These are phyloP conservation scores for Rhea pennata DNA, from an alignment of 2,113 vertebrate species.

Conservation along the genomic window DNA sequence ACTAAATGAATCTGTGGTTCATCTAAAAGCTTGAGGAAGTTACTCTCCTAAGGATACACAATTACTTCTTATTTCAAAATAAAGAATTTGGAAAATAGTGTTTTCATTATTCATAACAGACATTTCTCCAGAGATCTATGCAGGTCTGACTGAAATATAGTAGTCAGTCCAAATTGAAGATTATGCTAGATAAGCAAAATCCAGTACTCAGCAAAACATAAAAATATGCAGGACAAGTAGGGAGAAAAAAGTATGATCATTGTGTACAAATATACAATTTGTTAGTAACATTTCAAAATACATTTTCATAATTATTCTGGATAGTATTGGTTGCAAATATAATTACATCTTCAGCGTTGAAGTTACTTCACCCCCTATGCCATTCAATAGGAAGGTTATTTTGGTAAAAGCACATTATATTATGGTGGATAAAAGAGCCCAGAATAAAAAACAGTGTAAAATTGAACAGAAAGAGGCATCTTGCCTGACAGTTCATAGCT, in stretches of 20 bases:
- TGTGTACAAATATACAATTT: neutral
- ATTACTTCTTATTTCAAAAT: neutral
- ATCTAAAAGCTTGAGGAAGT: neutral
- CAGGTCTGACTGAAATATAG: neutral
- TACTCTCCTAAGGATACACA: neutral
- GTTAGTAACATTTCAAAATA: neutral
- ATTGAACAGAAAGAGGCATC: slow-evolving; percentile 23
- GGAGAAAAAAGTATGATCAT: neutral
- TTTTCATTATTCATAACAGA: neutral
- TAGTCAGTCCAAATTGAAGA: neutral
- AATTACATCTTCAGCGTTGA: neutral
- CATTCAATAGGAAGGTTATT: neutral
- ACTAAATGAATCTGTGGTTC: neutral
- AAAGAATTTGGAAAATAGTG: neutral
- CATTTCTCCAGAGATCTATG: neutral
- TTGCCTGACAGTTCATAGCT: neutral
- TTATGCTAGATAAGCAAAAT: neutral
- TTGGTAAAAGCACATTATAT: neutral
- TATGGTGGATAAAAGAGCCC: slow-evolving; percentile 22
- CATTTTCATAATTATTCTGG: neutral
- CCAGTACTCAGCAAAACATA: neutral
- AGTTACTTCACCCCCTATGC: neutral
- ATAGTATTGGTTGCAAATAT: neutral
- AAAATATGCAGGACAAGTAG: neutral
- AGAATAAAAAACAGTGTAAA: slow-evolving; percentile 18